Evolutionary conservation across 2,888 invertebrate species (phyloP).

Genomic region (Seira ritae): DNA sequence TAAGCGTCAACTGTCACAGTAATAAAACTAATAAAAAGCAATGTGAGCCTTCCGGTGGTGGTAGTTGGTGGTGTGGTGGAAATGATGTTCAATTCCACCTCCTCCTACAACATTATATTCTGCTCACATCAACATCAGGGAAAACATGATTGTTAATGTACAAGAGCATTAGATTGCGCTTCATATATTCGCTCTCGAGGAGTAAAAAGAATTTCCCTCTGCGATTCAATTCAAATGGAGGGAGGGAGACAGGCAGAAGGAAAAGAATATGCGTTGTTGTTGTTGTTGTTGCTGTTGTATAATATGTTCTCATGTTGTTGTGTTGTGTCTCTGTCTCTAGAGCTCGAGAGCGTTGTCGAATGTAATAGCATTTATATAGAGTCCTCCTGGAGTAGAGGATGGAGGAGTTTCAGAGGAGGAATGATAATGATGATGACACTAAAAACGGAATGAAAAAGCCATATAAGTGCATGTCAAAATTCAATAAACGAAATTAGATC

Average conservation of each 20-base stretch:
- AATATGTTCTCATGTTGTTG: too few species aligned
- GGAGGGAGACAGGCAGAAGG: neutral
- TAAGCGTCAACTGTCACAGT: constrained; percentile 64
- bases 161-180: neutral
- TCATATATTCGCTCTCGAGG: neutral
- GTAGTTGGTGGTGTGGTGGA: neutral
- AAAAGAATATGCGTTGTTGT: neutral
- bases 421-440: constrained; percentile 40
- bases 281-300: too few species aligned
- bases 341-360: neutral
- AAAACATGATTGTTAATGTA: neutral
- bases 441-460: constrained; percentile 63
- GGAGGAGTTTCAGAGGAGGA: neutral
- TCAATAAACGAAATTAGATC: constrained; percentile 66
- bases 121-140: neutral
- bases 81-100: neutral
- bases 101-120: neutral
- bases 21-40: constrained; percentile 66
- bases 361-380: constrained; percentile 6
- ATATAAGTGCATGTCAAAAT: constrained; percentile 65
- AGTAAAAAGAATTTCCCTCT: too few species aligned
- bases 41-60: constrained; percentile 64
- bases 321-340: neutral
- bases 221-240: neutral
- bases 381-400: neutral